These are phyloP conservation scores for Acinonyx jubatus DNA, from an alignment of 2,113 vertebrate species.

Conservation along the genomic window DNA sequence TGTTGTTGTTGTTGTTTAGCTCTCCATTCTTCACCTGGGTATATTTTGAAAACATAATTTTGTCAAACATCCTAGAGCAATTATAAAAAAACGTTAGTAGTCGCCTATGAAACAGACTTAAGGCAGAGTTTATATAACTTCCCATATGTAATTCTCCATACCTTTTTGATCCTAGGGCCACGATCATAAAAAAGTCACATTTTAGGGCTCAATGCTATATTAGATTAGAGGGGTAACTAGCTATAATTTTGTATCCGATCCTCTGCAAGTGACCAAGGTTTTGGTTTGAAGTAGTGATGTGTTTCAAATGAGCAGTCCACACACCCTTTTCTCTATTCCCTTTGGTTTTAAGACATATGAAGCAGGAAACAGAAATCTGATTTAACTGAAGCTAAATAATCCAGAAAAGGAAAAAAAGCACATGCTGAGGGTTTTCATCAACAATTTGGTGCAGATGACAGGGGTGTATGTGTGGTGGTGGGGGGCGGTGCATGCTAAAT, in stretches of 20 bases:
- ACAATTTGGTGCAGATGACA: background rate
- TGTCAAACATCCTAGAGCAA: conserved; percentile 61
- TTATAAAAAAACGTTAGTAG: conserved; percentile 46
- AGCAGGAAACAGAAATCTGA: conserved; percentile 16
- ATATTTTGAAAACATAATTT: conserved; percentile 64
- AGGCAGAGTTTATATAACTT: conserved; percentile 45
- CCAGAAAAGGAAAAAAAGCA: background rate
- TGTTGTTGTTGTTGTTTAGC: background rate
- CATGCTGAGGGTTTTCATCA: background rate
- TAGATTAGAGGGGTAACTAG: background rate
- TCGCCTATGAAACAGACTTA: conserved; percentile 53
- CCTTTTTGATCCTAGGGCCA: conserved; percentile 53
- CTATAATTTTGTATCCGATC: background rate
- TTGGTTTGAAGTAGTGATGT: background rate
- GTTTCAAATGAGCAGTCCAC: background rate
- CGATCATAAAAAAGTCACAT: conserved; percentile 28
- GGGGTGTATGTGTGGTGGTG: background rate
- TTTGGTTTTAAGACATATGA: conserved; percentile 25
- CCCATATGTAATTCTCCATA: background rate
- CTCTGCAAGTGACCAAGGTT: background rate
- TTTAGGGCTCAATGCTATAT: background rate
- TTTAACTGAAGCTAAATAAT: background rate
- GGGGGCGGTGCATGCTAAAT: background rate
- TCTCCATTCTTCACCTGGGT: conserved; percentile 34
- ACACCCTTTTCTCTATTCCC: background rate